Evolutionary conservation across 2,888 invertebrate species (phyloP).

Genomic region (Athalia cordata): DNA sequence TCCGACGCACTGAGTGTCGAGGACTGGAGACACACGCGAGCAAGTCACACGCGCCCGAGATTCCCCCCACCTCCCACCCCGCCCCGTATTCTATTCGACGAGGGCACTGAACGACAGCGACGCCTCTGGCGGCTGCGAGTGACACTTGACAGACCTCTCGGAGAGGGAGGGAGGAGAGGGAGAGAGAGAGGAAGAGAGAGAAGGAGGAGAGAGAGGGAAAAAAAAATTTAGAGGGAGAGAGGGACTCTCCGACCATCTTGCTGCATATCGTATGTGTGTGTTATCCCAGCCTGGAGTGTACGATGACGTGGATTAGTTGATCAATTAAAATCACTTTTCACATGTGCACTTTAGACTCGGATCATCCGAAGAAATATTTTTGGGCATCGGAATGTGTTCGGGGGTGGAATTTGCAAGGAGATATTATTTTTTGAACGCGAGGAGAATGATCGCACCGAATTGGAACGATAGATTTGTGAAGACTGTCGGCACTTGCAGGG

Average conservation of each 20-base stretch:
- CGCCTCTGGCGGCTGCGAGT: conserved; percentile 68
- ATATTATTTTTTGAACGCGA: too few species aligned
- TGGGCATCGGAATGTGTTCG: too few species aligned
- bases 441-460: too few species aligned
- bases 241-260: conserved; percentile 24
- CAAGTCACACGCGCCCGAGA: conserved; percentile 63
- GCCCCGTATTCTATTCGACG: conserved; percentile 26
- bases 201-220: conserved; percentile 19
- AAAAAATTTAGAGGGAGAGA: neutral
- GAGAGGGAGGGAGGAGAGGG: conserved; percentile 53
- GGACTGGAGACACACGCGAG: conserved; percentile 63
- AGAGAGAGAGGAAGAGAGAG: conserved; percentile 47
- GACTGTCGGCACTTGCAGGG: too few species aligned
- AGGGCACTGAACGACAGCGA: conserved; percentile 58
- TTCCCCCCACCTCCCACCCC: conserved; percentile 59
- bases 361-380: too few species aligned
- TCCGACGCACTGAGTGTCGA: conserved; percentile 42
- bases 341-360: too few species aligned
- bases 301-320: neutral
- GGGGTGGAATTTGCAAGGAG: too few species aligned
- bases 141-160: conserved; percentile 56
- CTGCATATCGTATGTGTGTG: conserved; percentile 21
- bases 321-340: too few species aligned
- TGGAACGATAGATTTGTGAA: too few species aligned
- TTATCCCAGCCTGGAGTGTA: conserved; percentile 8